A percentile compares a stretch with the other conserved stretches of the same genome.
phyloP scores from a whole-genome alignment of 2,888 invertebrate species.

The Caenorhabditis becei region DNA sequence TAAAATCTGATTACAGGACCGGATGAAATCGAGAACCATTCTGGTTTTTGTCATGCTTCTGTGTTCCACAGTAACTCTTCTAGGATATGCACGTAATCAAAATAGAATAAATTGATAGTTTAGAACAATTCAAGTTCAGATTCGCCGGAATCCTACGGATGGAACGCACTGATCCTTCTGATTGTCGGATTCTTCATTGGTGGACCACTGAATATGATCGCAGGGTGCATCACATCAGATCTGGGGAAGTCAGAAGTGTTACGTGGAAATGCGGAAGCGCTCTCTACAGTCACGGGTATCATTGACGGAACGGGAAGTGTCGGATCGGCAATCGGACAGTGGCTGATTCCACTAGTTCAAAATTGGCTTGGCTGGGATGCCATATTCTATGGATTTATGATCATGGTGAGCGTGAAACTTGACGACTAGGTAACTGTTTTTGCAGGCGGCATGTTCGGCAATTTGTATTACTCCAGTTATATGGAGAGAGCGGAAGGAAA shows the following conservation, averaged over 20 bases:
- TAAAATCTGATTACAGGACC: slow-evolving; percentile 45
- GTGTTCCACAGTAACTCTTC: slow-evolving; percentile 55
- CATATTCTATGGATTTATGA: slow-evolving; percentile 70
- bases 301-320: slow-evolving; percentile 82
- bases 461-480: slow-evolving; percentile 46
- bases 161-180: slow-evolving; percentile 82
- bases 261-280: slow-evolving; percentile 82
- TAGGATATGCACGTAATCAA: slow-evolving; percentile 58
- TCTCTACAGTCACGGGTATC: slow-evolving; percentile 83
- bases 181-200: slow-evolving; percentile 83
- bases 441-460: slow-evolving; percentile 35
- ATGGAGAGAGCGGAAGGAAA: slow-evolving; percentile 44
- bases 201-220: slow-evolving; percentile 83
- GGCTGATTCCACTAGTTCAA: slow-evolving; percentile 80
- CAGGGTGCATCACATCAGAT: slow-evolving; percentile 83
- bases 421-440: background rate
- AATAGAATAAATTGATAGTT: background rate
- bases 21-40: slow-evolving; percentile 65
- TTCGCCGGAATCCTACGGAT: slow-evolving; percentile 80
- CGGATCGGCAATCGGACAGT: slow-evolving; percentile 83
- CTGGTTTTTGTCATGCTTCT: slow-evolving; percentile 68
- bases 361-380: slow-evolving; percentile 66
- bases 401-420: slow-evolving; percentile 61
- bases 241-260: slow-evolving; percentile 81
- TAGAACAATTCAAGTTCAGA: slow-evolving; percentile 77